A percentile compares a stretch with the other conserved stretches of the same genome.
phyloP scores from a whole-genome alignment of 2,113 vertebrate species.

The Ceuthmochares aereus region DNA sequence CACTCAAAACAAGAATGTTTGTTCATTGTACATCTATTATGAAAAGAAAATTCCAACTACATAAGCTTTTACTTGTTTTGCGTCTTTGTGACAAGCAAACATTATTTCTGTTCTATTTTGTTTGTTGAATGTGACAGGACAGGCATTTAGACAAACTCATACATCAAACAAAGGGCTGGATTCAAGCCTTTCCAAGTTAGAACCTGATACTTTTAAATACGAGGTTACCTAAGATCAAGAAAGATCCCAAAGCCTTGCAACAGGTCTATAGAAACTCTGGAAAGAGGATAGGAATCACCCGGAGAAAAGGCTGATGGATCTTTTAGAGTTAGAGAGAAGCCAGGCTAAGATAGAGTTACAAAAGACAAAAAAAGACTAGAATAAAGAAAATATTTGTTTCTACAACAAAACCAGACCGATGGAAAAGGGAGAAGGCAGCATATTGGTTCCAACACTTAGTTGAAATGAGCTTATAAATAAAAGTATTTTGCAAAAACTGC shows the following conservation, averaged over 20 bases:
- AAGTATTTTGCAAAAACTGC: background rate
- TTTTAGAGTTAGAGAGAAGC: background rate
- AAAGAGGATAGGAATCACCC: background rate
- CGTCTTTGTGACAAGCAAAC: background rate
- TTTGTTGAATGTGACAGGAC: background rate
- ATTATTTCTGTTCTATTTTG: background rate
- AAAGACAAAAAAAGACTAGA: background rate
- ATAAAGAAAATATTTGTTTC: background rate
- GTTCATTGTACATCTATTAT: background rate
- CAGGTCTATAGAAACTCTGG: background rate
- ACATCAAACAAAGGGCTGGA: background rate
- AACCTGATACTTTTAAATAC: background rate
- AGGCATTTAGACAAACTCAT: background rate
- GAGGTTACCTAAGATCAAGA: background rate
- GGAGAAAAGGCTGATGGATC: background rate
- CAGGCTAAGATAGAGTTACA: background rate
- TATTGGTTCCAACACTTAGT: background rate
- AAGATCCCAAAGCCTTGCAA: background rate
- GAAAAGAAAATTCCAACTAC: background rate
- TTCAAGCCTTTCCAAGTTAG: background rate
- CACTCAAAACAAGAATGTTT: background rate
- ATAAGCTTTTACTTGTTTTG: background rate
- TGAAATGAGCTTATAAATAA: background rate
- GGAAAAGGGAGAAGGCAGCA: background rate
- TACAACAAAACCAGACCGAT: background rate